Percentiles rank a stretch among this genome's conserved stretches.
These are phyloP conservation scores for Sturnus vulgaris DNA, from an alignment of 2,113 vertebrate species.

Conservation along the genomic window DNA sequence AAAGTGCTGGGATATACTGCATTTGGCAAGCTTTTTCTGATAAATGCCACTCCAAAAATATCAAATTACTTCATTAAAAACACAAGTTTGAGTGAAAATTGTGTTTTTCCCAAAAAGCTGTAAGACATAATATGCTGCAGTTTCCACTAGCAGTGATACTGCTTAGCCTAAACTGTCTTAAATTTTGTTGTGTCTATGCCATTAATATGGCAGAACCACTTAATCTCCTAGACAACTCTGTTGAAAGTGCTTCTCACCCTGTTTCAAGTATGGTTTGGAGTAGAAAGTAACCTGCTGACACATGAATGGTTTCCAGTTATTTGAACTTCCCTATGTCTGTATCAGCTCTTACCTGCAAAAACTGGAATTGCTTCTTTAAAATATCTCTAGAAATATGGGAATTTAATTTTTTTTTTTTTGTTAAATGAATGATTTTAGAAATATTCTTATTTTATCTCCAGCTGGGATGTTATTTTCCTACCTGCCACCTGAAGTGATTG, in stretches of 20 bases:
- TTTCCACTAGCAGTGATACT: neutral
- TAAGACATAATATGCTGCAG: neutral
- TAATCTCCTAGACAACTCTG: neutral
- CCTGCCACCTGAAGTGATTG: neutral
- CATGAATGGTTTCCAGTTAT: neutral
- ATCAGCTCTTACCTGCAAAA: neutral
- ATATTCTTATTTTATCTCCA: neutral
- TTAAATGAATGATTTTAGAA: neutral
- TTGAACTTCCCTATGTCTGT: neutral
- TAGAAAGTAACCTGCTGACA: neutral
- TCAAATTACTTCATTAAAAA: neutral
- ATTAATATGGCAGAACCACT: neutral
- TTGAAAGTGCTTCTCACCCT: neutral
- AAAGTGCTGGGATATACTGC: neutral
- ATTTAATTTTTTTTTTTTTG: neutral
- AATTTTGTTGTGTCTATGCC: neutral
- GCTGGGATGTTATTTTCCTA: neutral
- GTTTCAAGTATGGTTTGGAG: neutral
- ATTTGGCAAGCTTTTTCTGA: neutral
- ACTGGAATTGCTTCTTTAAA: neutral
- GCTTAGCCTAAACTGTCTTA: neutral
- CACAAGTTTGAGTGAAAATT: neutral
- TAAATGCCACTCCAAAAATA: neutral
- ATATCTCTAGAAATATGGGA: neutral
- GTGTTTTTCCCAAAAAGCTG: neutral